Conservation (phyloP, 2,113 vertebrate species). For the Trogon surrucura region DNA sequence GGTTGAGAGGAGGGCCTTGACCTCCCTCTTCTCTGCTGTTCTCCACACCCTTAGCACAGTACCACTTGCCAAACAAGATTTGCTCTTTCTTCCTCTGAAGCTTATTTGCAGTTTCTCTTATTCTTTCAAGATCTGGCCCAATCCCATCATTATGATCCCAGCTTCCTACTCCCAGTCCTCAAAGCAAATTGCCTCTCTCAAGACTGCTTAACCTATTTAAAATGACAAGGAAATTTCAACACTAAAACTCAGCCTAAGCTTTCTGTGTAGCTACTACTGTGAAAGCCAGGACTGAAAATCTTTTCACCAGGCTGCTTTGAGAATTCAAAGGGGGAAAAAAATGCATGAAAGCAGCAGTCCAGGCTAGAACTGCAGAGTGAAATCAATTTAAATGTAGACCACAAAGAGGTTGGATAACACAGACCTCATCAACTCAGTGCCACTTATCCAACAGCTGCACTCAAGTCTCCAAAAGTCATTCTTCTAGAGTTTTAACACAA, state of each 20-base stretch:
- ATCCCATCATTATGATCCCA: background rate
- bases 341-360: background rate
- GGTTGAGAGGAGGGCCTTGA: background rate
- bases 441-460: background rate
- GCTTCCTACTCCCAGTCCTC: background rate
- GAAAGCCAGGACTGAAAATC: background rate
- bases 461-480: slow-evolving; percentile 17
- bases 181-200: background rate
- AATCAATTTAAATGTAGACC: slow-evolving; percentile 47
- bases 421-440: background rate
- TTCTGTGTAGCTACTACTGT: background rate
- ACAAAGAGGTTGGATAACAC: slow-evolving; percentile 9
- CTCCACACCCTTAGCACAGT: background rate
- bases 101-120: background rate
- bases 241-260: background rate
- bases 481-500: slow-evolving; percentile 29
- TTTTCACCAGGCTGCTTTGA: background rate
- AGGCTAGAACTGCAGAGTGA: background rate
- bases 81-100: background rate
- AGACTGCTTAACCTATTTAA: background rate
- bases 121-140: background rate
- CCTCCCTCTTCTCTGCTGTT: background rate
- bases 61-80: background rate
- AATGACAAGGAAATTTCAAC: background rate
- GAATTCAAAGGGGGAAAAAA: background rate